These are phyloP conservation scores for Halcyon badia DNA, from an alignment of 2,797 vertebrate species.

Conservation along the genomic window DNA sequence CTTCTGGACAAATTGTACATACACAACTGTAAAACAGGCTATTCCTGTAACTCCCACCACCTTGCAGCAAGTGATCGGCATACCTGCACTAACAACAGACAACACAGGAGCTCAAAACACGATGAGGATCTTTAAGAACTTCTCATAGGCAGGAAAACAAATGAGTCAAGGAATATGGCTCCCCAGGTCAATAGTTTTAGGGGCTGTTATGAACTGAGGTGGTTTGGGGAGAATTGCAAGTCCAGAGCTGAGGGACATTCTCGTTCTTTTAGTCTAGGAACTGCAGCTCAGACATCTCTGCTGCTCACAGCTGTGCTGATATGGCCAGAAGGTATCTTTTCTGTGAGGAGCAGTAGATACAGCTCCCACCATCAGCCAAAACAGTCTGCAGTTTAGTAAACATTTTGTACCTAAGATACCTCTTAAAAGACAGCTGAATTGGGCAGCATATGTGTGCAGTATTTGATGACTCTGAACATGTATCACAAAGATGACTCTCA, in stretches of 20 bases:
- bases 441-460: neutral
- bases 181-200: neutral
- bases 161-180: neutral
- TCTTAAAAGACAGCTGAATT: neutral
- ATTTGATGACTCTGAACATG: neutral
- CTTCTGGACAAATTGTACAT: neutral
- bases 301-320: neutral
- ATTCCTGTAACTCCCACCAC: neutral
- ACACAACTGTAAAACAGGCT: neutral
- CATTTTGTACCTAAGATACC: rapidly evolving
- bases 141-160: neutral
- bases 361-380: neutral
- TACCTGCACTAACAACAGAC: neutral
- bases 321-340: neutral
- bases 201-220: neutral
- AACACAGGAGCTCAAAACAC: neutral
- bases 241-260: neutral
- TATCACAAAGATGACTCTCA: neutral
- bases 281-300: neutral
- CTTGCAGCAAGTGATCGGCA: neutral
- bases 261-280: neutral
- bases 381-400: neutral
- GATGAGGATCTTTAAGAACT: neutral
- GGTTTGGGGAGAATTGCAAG: neutral
- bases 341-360: neutral